These are phyloP conservation scores for Pangasianodon gigas DNA, from an alignment of 2,113 vertebrate species.

Conservation along the genomic window DNA sequence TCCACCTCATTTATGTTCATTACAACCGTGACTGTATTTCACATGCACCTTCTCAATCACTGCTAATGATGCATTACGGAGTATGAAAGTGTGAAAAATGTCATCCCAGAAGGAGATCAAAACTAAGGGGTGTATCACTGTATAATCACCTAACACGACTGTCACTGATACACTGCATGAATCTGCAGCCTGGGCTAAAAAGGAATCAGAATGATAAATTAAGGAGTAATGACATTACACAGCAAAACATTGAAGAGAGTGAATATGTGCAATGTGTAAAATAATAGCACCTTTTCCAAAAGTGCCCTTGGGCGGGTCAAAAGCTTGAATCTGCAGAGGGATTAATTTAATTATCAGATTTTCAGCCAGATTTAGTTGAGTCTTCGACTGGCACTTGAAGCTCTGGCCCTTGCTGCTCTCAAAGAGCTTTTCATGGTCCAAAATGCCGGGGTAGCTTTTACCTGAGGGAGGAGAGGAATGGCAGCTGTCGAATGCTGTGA, in stretches of 20 bases:
- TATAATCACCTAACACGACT: neutral
- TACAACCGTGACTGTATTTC: neutral
- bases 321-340: constrained; percentile 82
- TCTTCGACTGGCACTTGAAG: constrained; percentile 79
- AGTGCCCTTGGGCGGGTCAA: constrained; percentile 66
- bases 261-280: neutral
- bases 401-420: constrained; percentile 68
- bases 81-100: neutral
- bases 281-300: constrained; percentile 79
- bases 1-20: neutral
- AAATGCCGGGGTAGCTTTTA: constrained; percentile 60
- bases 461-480: constrained; percentile 29
- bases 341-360: constrained; percentile 73
- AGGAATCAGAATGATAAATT: neutral
- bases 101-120: neutral
- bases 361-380: constrained; percentile 63
- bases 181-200: neutral
- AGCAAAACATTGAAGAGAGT: neutral
- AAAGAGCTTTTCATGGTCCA: constrained; percentile 70
- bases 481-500: neutral
- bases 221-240: too few species aligned
- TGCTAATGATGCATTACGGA: neutral
- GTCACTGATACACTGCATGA: neutral
- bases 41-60: neutral
- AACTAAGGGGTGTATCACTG: neutral